Conservation (phyloP, 2,797 vertebrate genomes). For the Liparis tanakae region DNA sequence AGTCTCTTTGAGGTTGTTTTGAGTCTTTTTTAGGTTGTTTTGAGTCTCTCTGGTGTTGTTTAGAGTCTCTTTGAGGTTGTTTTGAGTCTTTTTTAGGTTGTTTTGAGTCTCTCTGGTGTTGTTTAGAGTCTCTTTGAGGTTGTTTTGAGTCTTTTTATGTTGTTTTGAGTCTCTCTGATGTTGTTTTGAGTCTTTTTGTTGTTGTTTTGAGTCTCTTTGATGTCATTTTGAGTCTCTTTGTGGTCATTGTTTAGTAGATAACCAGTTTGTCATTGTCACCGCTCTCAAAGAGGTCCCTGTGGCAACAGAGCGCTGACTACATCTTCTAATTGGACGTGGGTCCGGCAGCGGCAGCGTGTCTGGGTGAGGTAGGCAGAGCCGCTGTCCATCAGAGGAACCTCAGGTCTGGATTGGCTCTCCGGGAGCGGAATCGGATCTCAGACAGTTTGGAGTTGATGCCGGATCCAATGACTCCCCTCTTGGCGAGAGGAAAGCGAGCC, state of each 20-base stretch:
- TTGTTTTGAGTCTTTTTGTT: too few relatives aligned
- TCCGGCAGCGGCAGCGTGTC: constrained; percentile 2
- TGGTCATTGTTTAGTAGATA: background rate
- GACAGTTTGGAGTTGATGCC: constrained; percentile 82
- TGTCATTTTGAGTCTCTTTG: too few relatives aligned
- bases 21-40: too few relatives aligned
- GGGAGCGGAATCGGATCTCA: constrained; percentile 76
- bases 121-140: too few relatives aligned
- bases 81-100: too few relatives aligned
- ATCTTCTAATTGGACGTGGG: background rate
- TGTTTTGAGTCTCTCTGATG: too few relatives aligned
- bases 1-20: background rate
- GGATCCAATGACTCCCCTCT: constrained; percentile 75
- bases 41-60: too few relatives aligned
- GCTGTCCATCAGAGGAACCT: constrained; percentile 43
- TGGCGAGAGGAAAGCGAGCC: constrained; percentile 76
- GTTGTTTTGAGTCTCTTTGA: too few relatives aligned
- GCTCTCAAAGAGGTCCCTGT: background rate
- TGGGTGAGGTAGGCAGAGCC: constrained; percentile 48
- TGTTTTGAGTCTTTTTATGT: too few relatives aligned
- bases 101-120: too few relatives aligned
- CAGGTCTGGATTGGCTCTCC: constrained; percentile 59
- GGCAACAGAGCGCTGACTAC: background rate
- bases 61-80: too few relatives aligned
- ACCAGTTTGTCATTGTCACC: background rate